Base-by-base conservation (phyloP, 1,140 invertebrate species). In the Alviniconcha marisindica region DNA sequence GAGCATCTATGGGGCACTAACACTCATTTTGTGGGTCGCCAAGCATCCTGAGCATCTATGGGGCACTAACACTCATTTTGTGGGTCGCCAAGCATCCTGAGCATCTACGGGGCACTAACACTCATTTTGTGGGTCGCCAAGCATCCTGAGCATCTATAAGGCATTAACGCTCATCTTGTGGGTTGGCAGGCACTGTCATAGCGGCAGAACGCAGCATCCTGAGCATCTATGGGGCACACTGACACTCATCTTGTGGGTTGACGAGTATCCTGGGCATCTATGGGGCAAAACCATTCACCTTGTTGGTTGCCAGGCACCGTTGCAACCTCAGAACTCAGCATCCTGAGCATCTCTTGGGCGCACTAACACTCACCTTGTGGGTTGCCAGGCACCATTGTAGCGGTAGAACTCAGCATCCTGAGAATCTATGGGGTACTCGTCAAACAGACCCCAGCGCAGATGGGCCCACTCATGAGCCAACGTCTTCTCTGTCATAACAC, bases 381-480 rank as follows among this genome's bases (percentile, higher is more conserved):
- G 87, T 51, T 88, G 83, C 84, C 87, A 89, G 54, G 81, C 83
- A 40, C 86, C 87, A 24, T 83, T 84, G n/a, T 83, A 83, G 38
- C 83, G 69, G 73, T 88, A 89, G 83, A 87, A 89, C n/a, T 84
- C 76, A 1, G 83, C 74, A 24, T 85, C 85, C 56, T 87, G 79
- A 38, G 86, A 79, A 7, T 83, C 84, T 15, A 86, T 87, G 0
- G 88, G 84, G 71, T 91, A 89, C 54, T 90, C 90, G 78, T 91
- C 90, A 85, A 89, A 91, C 63, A 91, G 60, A 21, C 90, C 90
- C 90, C 90, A 91, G 33, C 89, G 66, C 15, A 91, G 85, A 85
- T 91, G 90, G 18, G 87, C 89, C 90, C 90, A 91, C 74, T 91
- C 89, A 76, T 91, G 90, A 1, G 89, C 89, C 18, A 91, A 38